Base-by-base conservation (phyloP, 2,797 vertebrate species). In the Brachyrhaphis roseni region DNA sequence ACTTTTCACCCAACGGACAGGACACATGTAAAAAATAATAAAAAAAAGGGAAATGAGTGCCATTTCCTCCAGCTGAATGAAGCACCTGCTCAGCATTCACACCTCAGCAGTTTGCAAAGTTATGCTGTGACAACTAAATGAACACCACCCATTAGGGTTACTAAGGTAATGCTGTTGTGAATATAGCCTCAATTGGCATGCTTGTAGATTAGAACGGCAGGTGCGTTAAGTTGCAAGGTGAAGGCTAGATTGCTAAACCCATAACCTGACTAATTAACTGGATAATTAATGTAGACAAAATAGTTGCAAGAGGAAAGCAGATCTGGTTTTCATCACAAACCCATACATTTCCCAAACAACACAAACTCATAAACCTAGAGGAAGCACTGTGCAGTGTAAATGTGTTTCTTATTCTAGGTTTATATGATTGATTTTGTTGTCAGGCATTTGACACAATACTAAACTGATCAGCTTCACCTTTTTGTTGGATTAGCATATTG, bases 401-500 rank as follows among this genome's bases (percentile, higher is more conserved):
- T 72, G 11, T 64, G 57, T 76, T 64, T 34, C 43, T 26, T 11
- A 15, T 53, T 72, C 41, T 45, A 59, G 11, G 45, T 51, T 59
- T 4, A 5, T 82, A 64, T 84, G 59, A 72, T 76, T 75, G 51
- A 8, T 43, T 78, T 80, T 16, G 41, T 83, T 90, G 90, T n/a
- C 53, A 12, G 10, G 3, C 4, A 0, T n/a, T n/a, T n/a, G 53
- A 71, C 85, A 82, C 85, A 43, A 71, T 84, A 34, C 53, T 78
- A n/a, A 10, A 75, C 31, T 41, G 75, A 79, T 53, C 78, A 45
- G 15, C 45, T 82, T 90, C 76, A 79, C 47, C 49, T 76, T 82
- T 83, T 80, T 55, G 74, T 74, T 81, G 53, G 47, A 23, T 72
- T 64, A 79, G 78, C 66, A 77, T 66, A 49, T 13, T 76, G 23